Conservation (phyloP, 2,888 invertebrate species). For the Dichetophora obliterata region DNA sequence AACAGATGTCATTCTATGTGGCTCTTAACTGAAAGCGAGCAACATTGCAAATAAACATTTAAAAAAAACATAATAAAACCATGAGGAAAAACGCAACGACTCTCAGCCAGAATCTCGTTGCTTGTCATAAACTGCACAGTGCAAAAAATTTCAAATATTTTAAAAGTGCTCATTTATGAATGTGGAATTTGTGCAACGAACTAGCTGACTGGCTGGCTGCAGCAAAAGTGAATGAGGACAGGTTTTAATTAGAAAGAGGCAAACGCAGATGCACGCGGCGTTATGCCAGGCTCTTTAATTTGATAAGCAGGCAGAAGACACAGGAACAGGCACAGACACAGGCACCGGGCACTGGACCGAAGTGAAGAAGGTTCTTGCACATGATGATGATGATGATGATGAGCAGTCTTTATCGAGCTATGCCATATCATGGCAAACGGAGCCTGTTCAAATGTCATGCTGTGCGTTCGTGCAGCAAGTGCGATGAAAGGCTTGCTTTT, state of each 20-base stretch:
- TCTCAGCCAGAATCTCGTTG: slow-evolving; percentile 19
- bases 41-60: not conserved
- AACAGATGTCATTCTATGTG: slow-evolving; percentile 5
- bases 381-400: not conserved
- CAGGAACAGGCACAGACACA: not conserved
- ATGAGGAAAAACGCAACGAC: not conserved
- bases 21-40: not conserved
- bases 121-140: slow-evolving; percentile 3
- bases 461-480: slow-evolving; percentile 8
- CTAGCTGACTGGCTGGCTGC: not conserved
- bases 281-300: slow-evolving; percentile 13
- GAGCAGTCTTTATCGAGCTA: too few species aligned
- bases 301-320: not conserved
- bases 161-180: slow-evolving; percentile 32
- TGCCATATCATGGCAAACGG: too few species aligned
- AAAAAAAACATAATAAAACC: too few species aligned
- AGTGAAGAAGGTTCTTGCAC: not conserved
- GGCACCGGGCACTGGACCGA: not conserved
- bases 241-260: slow-evolving; percentile 35
- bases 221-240: slow-evolving; percentile 34
- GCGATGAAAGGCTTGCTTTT: not conserved
- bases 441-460: too few species aligned
- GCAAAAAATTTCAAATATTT: slow-evolving; percentile 31
- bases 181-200: slow-evolving; percentile 1
- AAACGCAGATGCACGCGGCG: slow-evolving; percentile 10